Conservation (phyloP, 1,140 invertebrate genomes). For the Psix sp. region DNA sequence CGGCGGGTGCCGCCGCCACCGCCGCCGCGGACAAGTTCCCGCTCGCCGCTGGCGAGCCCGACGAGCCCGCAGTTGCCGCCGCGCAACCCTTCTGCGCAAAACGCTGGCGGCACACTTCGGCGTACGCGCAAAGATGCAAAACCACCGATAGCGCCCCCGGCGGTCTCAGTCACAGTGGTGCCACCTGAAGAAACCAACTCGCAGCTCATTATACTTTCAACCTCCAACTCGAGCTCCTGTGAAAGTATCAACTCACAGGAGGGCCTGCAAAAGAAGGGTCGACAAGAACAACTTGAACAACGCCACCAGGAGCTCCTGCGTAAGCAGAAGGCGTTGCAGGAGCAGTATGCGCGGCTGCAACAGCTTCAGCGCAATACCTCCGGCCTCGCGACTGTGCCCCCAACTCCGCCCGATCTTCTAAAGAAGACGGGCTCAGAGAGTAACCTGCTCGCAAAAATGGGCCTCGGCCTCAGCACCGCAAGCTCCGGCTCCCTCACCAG, state of each 20-base stretch:
- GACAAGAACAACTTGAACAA: constrained; percentile 88
- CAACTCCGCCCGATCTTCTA: constrained; percentile 80
- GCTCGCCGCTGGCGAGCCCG: constrained; percentile 88
- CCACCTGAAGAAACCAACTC: constrained; percentile 76
- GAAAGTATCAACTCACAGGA: constrained; percentile 88
- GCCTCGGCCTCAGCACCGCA: constrained; percentile 80
- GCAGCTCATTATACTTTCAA: constrained; percentile 70
- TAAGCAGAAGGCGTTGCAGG: constrained; percentile 90
- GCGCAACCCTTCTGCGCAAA: constrained; percentile 70
- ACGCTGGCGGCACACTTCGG: constrained; percentile 45
- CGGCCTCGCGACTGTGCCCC: constrained; percentile 78
- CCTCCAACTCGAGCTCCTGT: constrained; percentile 82
- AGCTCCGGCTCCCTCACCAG: constrained; percentile 82
- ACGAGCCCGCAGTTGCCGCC: constrained; percentile 81
- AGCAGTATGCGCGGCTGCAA: constrained; percentile 91
- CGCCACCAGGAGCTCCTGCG: constrained; percentile 90
- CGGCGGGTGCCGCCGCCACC: constrained; percentile 90
- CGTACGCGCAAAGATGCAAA: constrained; percentile 59
- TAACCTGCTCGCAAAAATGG: constrained; percentile 90
- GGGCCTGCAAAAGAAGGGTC: constrained; percentile 78
- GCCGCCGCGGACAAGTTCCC: constrained; percentile 88
- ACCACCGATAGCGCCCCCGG: constrained; percentile 71
- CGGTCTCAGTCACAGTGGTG: constrained; percentile 78
- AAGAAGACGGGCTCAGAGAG: constrained; percentile 94
- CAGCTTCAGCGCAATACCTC: constrained; percentile 87